Evolutionary conservation across 1,140 invertebrate genomes (phyloP).

Genomic region (Heliconius himera): DNA sequence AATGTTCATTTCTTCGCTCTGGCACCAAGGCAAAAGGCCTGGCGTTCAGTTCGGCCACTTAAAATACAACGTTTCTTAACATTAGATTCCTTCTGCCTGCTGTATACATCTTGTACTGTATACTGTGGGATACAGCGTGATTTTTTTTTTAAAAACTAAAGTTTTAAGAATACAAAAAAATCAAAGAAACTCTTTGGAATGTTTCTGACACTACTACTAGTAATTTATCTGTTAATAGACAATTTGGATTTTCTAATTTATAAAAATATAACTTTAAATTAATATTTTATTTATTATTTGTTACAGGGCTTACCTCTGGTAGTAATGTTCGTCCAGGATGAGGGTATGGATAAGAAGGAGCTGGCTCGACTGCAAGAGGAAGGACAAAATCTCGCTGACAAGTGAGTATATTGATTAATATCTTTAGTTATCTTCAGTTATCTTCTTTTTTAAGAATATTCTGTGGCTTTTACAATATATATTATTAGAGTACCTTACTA

Average conservation of each 20-base stretch:
- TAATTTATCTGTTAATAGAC: neutral
- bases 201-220: too few relatives aligned
- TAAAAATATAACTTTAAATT: neutral
- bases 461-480: neutral
- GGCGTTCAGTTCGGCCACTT: too few relatives aligned
- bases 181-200: too few relatives aligned
- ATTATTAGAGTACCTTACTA: too few relatives aligned
- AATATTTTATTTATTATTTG: neutral
- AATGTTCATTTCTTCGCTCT: too few relatives aligned
- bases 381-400: slow-evolving; percentile 94
- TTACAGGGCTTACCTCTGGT: slow-evolving; percentile 93
- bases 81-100: too few relatives aligned
- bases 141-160: too few relatives aligned
- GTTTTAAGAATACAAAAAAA: too few relatives aligned
- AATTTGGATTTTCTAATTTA: neutral
- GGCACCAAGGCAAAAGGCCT: too few relatives aligned
- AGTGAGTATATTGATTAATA: slow-evolving; percentile 79
- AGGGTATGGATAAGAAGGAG: slow-evolving; percentile 91
- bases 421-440: neutral
- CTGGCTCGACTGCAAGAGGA: slow-evolving; percentile 91
- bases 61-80: too few relatives aligned
- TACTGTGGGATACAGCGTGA: too few relatives aligned
- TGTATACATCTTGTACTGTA: too few relatives aligned
- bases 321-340: slow-evolving; percentile 94
- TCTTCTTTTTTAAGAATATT: neutral